A percentile compares a stretch with the other conserved stretches of the same genome.
phyloP scores from a whole-genome alignment of 2,113 vertebrate genomes.

The Nothocercus julius region DNA sequence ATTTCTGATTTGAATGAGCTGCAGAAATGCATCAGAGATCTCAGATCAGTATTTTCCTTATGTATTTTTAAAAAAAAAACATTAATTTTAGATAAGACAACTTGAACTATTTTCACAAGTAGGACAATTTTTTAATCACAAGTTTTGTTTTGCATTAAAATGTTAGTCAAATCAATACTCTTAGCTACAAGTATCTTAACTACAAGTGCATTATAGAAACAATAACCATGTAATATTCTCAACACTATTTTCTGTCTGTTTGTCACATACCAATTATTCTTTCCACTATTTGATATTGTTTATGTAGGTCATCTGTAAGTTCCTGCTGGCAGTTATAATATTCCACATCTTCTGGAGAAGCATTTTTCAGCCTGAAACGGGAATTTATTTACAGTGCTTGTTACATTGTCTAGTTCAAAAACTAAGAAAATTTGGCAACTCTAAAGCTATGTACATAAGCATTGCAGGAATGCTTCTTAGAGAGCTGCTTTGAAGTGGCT shows the following conservation, averaged over 20 bases:
- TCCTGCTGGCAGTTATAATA: slow-evolving; percentile 98
- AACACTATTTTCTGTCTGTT: neutral
- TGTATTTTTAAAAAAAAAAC: neutral
- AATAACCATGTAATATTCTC: neutral
- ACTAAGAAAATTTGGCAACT: neutral
- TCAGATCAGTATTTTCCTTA: neutral
- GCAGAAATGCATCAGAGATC: slow-evolving; percentile 18
- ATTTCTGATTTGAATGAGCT: slow-evolving; percentile 99
- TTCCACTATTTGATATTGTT: slow-evolving; percentile 97
- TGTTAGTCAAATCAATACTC: neutral
- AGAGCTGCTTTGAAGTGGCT: neutral
- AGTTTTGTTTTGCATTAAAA: neutral
- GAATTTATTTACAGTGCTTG: neutral
- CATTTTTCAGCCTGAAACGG: slow-evolving; percentile 88
- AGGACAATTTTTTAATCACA: neutral
- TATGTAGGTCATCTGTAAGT: slow-evolving; percentile 94
- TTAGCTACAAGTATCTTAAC: neutral
- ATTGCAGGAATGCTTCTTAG: neutral
- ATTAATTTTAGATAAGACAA: neutral
- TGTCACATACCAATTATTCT: slow-evolving; percentile 90
- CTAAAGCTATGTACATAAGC: neutral
- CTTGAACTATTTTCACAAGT: neutral
- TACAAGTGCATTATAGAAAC: neutral
- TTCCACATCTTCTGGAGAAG: slow-evolving; percentile 98
- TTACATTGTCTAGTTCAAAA: neutral